phyloP scores from a whole-genome alignment of 2,797 vertebrate genomes.

The Ctenopoma kingsleyae region DNA sequence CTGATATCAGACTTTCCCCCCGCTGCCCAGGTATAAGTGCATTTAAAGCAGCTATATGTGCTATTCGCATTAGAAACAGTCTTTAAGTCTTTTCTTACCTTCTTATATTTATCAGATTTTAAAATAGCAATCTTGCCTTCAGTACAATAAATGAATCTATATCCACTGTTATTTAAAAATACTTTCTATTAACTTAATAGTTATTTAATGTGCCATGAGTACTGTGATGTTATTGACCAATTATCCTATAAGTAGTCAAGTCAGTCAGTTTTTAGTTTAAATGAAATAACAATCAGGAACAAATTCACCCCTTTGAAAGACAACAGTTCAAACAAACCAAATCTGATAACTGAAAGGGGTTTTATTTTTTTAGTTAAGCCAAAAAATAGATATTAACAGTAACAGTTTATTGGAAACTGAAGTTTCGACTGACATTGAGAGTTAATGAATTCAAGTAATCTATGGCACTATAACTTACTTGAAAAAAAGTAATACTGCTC shows the following conservation, averaged over 20 bases:
- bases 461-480: neutral
- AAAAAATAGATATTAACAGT: neutral
- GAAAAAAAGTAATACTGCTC: constrained; percentile 1
- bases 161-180: neutral
- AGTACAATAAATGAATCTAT: neutral
- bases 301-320: neutral
- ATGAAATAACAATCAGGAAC: neutral
- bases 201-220: neutral
- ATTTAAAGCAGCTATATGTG: neutral
- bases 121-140: neutral
- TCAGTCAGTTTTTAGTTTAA: too few relatives aligned
- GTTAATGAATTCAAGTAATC: neutral
- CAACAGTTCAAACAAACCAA: neutral
- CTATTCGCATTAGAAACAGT: neutral
- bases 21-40: constrained; percentile 67
- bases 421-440: constrained; percentile 8
- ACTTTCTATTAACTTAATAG: neutral
- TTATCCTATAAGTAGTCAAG: neutral
- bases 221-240: neutral
- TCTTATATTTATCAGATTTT: neutral
- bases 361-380: neutral
- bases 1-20: constrained; percentile 74
- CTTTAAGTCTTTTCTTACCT: constrained; percentile 1
- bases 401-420: neutral
- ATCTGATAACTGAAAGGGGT: constrained; percentile 11